Base-by-base conservation (phyloP, 2,888 invertebrate genomes). In the Frankliniella intonsa region DNA sequence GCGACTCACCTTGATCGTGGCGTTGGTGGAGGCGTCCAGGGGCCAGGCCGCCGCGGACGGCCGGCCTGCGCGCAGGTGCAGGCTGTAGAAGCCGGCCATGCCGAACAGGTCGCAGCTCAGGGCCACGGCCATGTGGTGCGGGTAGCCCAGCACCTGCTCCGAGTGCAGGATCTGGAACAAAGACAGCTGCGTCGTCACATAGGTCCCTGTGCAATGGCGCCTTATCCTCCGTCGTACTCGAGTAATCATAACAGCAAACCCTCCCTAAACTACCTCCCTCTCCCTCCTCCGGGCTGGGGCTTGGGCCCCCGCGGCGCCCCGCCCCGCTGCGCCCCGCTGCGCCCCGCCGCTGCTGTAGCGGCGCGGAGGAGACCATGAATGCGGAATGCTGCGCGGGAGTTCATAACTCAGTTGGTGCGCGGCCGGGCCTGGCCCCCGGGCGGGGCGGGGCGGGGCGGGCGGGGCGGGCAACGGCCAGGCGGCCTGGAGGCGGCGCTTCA, bases 21-120 rank as follows among this genome's bases (percentile, higher is more conserved):
- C 91, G 81, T 92, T 90, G 0, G 92, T 91, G 91, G 90, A 80
- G 93, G 91, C 81, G 92, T 90, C 0, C 90, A 90, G 0, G 92
- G 91, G 1, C 92, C 90, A 0, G 90, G 90, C 0, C 91, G 89
- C 7, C 93, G 91, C 22, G 3, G 69, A 25, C 22, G 69, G 69
- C 69, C 69, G 9, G 25, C 69, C 69, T 0, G 95, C 94, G 65
- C 93, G 90, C 83, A 95, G 87, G 81, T 93, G 92, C 10, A 95
- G 89, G 0, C 94, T 93, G 87, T 95, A 95, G 88, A 94, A 94
- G 0, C 95, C 95, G 0, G 95, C 94, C 84, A 95, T 90, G 0
- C 95, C 95, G 85, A 95, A 95, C 65, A 94, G 90, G 86, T 95
- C 94, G 86, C 95, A 95, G 55, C 93, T 90, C 50, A 95, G 89